Conservation (phyloP, 2,113 vertebrate species). For the Pungitius pungitius region DNA sequence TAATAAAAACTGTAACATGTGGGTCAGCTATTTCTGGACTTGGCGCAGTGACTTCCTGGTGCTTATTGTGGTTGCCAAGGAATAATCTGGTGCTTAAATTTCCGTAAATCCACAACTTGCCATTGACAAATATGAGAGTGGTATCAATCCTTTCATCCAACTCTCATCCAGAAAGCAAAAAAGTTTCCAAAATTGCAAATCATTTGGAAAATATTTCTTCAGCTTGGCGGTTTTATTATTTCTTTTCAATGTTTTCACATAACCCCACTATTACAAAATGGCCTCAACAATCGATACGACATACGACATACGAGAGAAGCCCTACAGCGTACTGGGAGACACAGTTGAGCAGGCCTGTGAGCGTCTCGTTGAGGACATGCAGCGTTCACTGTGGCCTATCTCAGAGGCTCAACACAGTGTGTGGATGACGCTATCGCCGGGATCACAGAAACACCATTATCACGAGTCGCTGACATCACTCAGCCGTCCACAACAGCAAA, state of each 20-base stretch:
- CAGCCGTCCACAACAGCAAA: constrained; percentile 34
- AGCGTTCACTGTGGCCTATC: constrained; percentile 23
- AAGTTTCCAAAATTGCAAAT: background rate
- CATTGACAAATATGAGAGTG: background rate
- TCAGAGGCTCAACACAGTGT: constrained; percentile 25
- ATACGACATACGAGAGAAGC: background rate
- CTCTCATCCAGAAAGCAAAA: background rate
- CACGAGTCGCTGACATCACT: constrained; percentile 69
- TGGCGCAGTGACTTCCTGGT: background rate
- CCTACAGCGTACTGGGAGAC: constrained; percentile 78
- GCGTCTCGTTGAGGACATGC: constrained; percentile 28
- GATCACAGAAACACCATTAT: constrained; percentile 75
- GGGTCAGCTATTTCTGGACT: background rate
- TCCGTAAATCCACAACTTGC: background rate
- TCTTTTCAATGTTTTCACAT: background rate
- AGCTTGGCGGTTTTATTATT: constrained; percentile 63
- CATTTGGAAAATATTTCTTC: background rate
- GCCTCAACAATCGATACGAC: background rate
- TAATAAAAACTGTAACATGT: background rate
- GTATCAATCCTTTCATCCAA: background rate
- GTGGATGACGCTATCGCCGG: constrained; percentile 61
- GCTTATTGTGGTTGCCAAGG: background rate
- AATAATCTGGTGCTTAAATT: background rate
- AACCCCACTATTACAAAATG: background rate
- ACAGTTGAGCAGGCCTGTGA: constrained; percentile 78